Base-by-base conservation (phyloP, 1,140 invertebrate genomes). In the Zaprionus inermis region DNA sequence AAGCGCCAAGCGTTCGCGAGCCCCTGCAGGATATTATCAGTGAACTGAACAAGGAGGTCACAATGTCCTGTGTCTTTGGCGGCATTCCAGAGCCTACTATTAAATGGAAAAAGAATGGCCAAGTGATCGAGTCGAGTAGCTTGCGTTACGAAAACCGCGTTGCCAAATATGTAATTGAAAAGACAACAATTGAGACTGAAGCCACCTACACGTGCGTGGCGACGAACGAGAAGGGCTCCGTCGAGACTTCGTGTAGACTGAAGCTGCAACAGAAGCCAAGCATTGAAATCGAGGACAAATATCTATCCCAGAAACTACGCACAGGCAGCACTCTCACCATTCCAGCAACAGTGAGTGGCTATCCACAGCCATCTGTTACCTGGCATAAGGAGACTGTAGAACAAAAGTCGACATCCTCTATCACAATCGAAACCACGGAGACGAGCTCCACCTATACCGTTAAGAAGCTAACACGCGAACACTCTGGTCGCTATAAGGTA, bases 31-130 rank as follows among this genome's bases (percentile, higher is more conserved):
- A 96, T 82, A 90, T 94, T n/a, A 81, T 94, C 2, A 92, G 93
- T 44, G 94, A 93, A 68, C 92, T 95, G 5, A 92, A 92, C 77
- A 94, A 95, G 92, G 94, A 92, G 85, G 93, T 94, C 71, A 96
- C 94, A 75, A 93, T 98, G 44, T 94, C 94, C 16, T 96, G 97
- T 88, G 95, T 96, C 51, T 96, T 97, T 81, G 95, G 95, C 66
- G 98, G 97, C n/a, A 93, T 95, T 79, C 97, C 98, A 4, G 93
- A 94, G 90, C 98, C 98, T n/a, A 95, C 94, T 77, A 95, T 98
- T 6, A 95, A 94, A 72, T 99, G 98, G 98, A 95, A 92, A 54
- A 94, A 94, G 84, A 94, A 95, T 79, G 94, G 93, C 6, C 93
- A 94, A 69, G 92, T 93, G 41, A 92, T 95, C 34, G 92, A 93